Base-by-base conservation (phyloP, 2,113 vertebrate genomes). In the Noturus placidus region DNA sequence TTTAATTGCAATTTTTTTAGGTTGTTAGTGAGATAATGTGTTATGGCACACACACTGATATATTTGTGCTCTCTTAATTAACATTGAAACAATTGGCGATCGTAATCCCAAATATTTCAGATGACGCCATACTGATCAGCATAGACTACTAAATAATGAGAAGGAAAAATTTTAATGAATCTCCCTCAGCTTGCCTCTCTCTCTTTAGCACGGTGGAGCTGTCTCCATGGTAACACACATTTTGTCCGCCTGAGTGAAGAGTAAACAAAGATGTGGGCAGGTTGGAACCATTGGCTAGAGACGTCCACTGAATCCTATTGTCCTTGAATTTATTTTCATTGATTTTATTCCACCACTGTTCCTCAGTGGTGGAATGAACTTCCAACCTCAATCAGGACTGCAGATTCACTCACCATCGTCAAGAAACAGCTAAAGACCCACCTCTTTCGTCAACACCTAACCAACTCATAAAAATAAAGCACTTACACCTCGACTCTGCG, bases 161-260 rank as follows among this genome's bases (percentile, higher is more conserved):
- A 56, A 57, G 83, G 70, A 87, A 52, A 46, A 0, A 46, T 83
- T 57, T 89, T 17, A 87, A 42, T 76, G 63, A 83, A 83, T 84
- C 67, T 10, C 25, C 42, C 61, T 83, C 14, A 17, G 80, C 72
- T 72, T 69, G 27, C 65, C 82, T 76, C 56, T 42, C 82, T 56
- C 61, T 54, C 46, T 5, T 20, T 56, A n/a, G 25, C 50, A 42
- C 4, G 27, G 8, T 33, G 82, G 77, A 82, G 83, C 38, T 76
- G 84, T 91, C 86, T 25, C 86, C 83, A 89, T 87, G 88, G 86
- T 72, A 87, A 89, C 90, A 79, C 77, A 69, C 83, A 85, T 79
- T 80, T 79, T 78, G 84, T 85, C 85, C 69, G 67, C 79, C 54
- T 78, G 57, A 81, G 38, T 63, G 52, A 42, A 57, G 56, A 77